These are phyloP conservation scores for Panagrolaimus sp. DNA, from an alignment of 1,140 invertebrate genomes.

Conservation along the genomic window DNA sequence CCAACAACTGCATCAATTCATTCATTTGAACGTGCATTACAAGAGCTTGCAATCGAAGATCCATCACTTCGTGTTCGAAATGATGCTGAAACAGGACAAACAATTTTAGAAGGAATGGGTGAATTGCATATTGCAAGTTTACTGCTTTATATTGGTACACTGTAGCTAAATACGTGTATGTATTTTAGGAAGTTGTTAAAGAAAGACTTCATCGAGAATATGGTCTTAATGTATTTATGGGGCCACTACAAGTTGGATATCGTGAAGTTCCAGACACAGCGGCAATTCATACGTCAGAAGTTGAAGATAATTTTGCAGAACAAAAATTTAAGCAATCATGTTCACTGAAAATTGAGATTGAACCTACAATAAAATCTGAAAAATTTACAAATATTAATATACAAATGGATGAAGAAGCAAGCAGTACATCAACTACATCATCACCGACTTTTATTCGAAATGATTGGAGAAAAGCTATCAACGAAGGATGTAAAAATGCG, in stretches of 20 bases:
- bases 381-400: conserved; percentile 44
- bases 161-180: too few species aligned
- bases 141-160: too few species aligned
- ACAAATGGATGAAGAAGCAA: conserved; percentile 37
- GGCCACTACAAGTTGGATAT: conserved; percentile 79
- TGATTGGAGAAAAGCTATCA: conserved; percentile 61
- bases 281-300: conserved; percentile 60
- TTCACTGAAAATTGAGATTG: conserved; percentile 36
- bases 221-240: conserved; percentile 84
- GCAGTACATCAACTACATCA: conserved; percentile 6
- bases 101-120: conserved; percentile 93
- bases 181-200: conserved; percentile 85
- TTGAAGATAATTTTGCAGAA: conserved; percentile 36
- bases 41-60: conserved; percentile 92
- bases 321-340: conserved; percentile 26
- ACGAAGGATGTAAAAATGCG: conserved; percentile 61
- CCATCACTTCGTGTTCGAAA: conserved; percentile 77
- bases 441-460: conserved; percentile 49
- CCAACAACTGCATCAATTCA: conserved; percentile 77
- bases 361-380: conserved; percentile 63
- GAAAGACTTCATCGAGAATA: conserved; percentile 79
- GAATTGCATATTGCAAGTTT: conserved; percentile 89
- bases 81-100: conserved; percentile 92
- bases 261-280: conserved; percentile 63
- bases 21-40: conserved; percentile 89